Base-by-base conservation (phyloP, 2,888 invertebrate species). In the Macropis europaea region DNA sequence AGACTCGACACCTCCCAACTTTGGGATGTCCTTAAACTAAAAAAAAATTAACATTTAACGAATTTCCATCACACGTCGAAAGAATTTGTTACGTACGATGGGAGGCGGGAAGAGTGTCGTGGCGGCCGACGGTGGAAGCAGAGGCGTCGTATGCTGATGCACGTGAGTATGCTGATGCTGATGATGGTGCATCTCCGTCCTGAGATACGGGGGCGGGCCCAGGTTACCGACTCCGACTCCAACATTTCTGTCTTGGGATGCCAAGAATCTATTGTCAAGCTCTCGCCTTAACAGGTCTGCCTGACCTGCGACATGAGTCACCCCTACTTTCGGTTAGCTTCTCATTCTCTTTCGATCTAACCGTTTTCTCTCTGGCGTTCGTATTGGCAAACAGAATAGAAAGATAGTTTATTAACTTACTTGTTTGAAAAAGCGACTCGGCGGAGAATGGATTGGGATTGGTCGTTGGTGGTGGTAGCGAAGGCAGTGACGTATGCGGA, bases 91-190 rank as follows among this genome's bases (percentile, higher is more conserved):
- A 76, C 92, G 91, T 87, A 95, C 95, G 90, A 96, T 91, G 77
- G 95, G 93, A 76, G 95, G 92, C 54, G 94, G 93, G 79, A 92
- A 93, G 81, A 93, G 91, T 38, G 92, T 90, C 6, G 92, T 90
- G 2, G 90, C 82, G 50, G 92, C 90, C 62, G 92, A 90, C 19
- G 93, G 92, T 19, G 93, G 92, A 53, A 94, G 92, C 70, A 93
- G 88, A 66, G 94, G 91, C 63, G 94, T 92, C 63, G 95, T 93
- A 90, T 96, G 96, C 88, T 96, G 96, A 91, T 97, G 97, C 86
- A 97, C 95, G 90, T 97, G 96, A 57, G 96, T 96, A 90, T 97
- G 97, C 88, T 97, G 97, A 91, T 97, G 97, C 90, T 96, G 97
- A 92, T 97, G 97, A 91, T 97, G 97, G 90, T 97, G 97, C 93